Conservation (phyloP, 2,113 vertebrate species). For the Cynocephalus volans region DNA sequence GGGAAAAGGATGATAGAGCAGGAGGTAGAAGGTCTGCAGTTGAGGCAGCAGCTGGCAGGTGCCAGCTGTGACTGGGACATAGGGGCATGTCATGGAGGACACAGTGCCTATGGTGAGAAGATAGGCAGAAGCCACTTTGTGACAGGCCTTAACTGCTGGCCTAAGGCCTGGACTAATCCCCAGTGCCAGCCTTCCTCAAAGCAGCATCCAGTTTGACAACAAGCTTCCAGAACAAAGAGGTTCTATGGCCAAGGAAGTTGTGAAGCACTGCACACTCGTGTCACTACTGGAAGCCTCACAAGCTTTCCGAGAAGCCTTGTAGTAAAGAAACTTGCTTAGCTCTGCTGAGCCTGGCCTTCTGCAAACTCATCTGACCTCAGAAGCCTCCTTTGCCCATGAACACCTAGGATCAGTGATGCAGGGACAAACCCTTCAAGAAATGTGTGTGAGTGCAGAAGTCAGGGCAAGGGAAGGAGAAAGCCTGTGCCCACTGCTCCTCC, state of each 20-base stretch:
- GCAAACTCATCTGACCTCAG: background rate
- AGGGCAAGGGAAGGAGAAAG: fast-evolving
- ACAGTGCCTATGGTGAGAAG: fast-evolving
- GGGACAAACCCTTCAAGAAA: background rate
- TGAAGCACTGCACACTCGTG: fast-evolving
- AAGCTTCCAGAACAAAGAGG: too few relatives aligned
- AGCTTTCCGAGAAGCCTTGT: background rate
- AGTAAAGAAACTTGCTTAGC: too few relatives aligned
- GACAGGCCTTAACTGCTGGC: fast-evolving
- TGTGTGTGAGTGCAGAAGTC: background rate
- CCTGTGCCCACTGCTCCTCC: background rate
- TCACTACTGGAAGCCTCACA: background rate
- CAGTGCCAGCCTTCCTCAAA: background rate
- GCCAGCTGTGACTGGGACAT: too few relatives aligned
- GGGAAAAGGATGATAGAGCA: fast-evolving
- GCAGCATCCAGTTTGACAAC: background rate
- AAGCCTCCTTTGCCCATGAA: background rate
- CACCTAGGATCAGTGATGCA: background rate
- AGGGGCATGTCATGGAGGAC: fast-evolving
- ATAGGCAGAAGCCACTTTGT: fast-evolving
- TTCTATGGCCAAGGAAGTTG: fast-evolving
- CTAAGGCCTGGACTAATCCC: background rate
- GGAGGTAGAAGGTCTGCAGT: fast-evolving
- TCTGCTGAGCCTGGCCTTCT: background rate
- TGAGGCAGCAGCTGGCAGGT: fast-evolving